Evolutionary conservation across 1,140 invertebrate genomes (phyloP), one percentile per base, ranked within the genome.

Genomic region (Drosophila tropicalis): DNA sequence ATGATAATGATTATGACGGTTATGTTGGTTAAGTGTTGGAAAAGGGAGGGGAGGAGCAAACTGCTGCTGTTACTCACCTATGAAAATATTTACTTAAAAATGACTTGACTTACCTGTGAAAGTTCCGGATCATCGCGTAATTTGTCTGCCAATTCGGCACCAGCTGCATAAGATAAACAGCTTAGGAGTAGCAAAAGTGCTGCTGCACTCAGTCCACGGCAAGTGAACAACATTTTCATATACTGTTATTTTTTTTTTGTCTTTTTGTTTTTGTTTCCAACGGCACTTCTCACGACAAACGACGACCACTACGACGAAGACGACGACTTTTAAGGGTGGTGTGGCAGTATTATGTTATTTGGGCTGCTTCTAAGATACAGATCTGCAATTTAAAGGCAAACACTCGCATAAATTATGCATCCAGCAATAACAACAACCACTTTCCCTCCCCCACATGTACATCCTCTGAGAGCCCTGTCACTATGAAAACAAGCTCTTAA

Each of bases 111-210:
- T 89, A 93, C 93, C 93, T 93, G 89, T 76, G 92, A 93, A 74
- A 93, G 90, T 79, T 93, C 93, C 66, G 92, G 69, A 92, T 93
- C 92, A 73, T 90, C 84, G 65, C 87, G 83, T 62, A 93, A 87
- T 81, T 92, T 93, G 67, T 92, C 91, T 40, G 87, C 56, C 80
- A 89, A 58, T 15, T 89, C 84, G 47, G 80, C 85, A 63, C 40
- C 69, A 74, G 69, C 77, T 84, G 84, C 77, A 76, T 55, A 41
- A 19, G 76, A 56, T 55, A 74, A 64, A 70, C 56, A 65, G 58
- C 65, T 17, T 19, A 76, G 62, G 70, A 83, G 71, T 60, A 76
- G 71, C 75, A 86, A 65, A 47, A 87, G 66, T 65, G 76, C 70
- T 44, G 65, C 57, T 57, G 70, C 76, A 64, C 67, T 74, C 32